phyloP scores from a whole-genome alignment of 2,797 vertebrate species.

The Peromyscus aztecus region DNA sequence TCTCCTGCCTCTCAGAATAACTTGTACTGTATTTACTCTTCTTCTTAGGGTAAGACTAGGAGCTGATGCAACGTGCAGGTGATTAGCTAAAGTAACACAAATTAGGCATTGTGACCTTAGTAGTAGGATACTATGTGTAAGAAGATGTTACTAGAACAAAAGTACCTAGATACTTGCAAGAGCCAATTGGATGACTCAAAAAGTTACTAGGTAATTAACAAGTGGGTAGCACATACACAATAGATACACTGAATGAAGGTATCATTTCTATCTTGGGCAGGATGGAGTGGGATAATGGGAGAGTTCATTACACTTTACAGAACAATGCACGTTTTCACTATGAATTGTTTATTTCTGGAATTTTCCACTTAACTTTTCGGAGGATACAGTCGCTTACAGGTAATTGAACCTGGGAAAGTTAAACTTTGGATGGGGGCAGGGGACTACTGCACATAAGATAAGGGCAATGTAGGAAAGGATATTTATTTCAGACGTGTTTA shows the following conservation, averaged over 20 bases:
- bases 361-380: neutral
- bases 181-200: neutral
- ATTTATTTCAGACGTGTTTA: neutral
- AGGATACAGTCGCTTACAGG: neutral
- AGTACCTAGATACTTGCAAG: too few relatives aligned
- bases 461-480: neutral
- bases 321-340: neutral
- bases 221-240: neutral
- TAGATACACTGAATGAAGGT: neutral
- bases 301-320: neutral
- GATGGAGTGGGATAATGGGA: neutral
- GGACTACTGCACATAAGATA: neutral
- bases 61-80: neutral
- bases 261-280: neutral
- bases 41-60: neutral
- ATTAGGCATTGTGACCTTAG: neutral
- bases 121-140: neutral
- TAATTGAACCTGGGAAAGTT: neutral
- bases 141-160: neutral
- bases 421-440: neutral
- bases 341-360: neutral
- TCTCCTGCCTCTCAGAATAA: neutral
- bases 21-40: neutral
- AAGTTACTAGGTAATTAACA: neutral
- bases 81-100: neutral